Base-by-base conservation (phyloP, 2,888 invertebrate genomes). In the Cabera pusaria region DNA sequence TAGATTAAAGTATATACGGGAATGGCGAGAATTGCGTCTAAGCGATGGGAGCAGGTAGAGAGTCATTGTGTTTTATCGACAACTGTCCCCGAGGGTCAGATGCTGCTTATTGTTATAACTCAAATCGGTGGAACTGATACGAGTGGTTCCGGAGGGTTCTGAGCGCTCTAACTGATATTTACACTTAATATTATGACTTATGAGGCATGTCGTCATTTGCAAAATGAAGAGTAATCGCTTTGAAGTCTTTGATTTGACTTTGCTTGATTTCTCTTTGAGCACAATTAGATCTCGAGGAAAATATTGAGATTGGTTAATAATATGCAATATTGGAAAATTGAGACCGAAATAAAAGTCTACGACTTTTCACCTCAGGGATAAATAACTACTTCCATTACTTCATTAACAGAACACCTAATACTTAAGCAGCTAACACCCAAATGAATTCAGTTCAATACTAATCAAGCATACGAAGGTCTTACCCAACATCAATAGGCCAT, bases 41-140 rank as follows among this genome's bases (percentile, higher is more conserved):
- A 54, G 55, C 37, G 47, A 44, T 49, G 51, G 57, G 49, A 64
- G 64, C 80, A 81, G 81, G 82, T 80, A 82, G 65, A 59, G 33
- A 42, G 38, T 56, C 52, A 69, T 75, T 79, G 70, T 72, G 49
- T 56, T 33, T 43, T 55, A 59, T 56, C 39, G 39, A 47, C 44
- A 48, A 53, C 43, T 47, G 46, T 58, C 52, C 56, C 54, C 44
- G 40, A 52, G 59, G 50, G 52, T 49, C 50, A 56, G 56, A 41
- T 40, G 38, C 35, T 46, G 52, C 40, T 44, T 43, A 56, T 54
- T 59, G 62, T 57, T 57, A 66, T 55, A 65, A 68, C 61, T 64
- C 52, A 56, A 63, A 64, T 61, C 58, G 47, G 49, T 57, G 57
- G 50, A 59, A 66, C 56, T 53, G 57, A 64, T 66, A 68, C 47